Evolutionary conservation across 2,113 vertebrate genomes (phyloP).

Genomic region (Hystrix brachyura): DNA sequence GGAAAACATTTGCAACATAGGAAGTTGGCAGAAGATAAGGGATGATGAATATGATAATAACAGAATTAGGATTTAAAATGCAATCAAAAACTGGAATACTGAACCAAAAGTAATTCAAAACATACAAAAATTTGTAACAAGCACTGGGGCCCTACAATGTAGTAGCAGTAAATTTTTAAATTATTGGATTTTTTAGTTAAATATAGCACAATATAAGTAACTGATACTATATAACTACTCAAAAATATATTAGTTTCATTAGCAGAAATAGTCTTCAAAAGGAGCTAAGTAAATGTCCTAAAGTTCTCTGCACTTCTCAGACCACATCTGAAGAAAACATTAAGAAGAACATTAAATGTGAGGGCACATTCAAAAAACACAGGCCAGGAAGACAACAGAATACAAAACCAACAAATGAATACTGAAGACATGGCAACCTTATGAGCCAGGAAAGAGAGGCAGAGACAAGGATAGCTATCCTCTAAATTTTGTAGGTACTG

Average conservation of each 20-base stretch:
- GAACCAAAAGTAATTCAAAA: background rate
- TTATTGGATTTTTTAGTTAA: background rate
- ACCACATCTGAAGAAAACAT: background rate
- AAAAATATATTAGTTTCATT: background rate
- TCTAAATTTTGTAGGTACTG: background rate
- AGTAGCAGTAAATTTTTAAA: background rate
- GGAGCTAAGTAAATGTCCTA: background rate
- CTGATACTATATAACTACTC: background rate
- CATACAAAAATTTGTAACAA: background rate
- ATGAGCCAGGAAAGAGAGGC: background rate
- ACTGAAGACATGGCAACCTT: background rate
- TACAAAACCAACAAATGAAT: background rate
- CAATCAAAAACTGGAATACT: background rate
- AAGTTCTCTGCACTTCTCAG: background rate
- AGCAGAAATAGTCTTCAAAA: background rate
- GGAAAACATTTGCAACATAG: background rate
- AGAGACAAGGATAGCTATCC: background rate
- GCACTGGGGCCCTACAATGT: background rate
- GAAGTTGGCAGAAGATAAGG: background rate
- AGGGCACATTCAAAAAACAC: background rate
- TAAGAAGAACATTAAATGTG: background rate
- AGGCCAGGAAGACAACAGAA: background rate
- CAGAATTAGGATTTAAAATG: slow-evolving; percentile 39
- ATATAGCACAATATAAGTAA: background rate
- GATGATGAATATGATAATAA: background rate